Conservation (phyloP, 1,140 invertebrate genomes). For the Notospermus geniculatus region DNA sequence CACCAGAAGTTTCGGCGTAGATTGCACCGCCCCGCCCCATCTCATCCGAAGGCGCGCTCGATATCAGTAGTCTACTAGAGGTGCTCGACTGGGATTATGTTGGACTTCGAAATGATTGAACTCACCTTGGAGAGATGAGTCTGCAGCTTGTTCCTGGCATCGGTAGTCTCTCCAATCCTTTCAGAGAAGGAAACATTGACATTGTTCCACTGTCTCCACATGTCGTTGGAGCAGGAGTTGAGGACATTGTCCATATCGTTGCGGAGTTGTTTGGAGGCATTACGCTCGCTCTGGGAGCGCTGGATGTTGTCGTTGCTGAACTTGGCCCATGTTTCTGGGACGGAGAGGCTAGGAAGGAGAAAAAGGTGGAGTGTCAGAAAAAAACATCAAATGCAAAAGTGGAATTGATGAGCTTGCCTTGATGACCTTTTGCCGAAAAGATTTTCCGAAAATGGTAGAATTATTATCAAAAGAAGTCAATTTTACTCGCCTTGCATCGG, state of each 20-base stretch:
- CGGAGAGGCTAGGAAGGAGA: constrained; percentile 64
- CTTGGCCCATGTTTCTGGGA: constrained; percentile 82
- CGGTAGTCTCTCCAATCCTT: constrained; percentile 50
- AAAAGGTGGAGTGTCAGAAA: neutral
- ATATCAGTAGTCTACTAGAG: too few species aligned
- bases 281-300: constrained; percentile 80
- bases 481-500: too few species aligned
- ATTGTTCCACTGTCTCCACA: constrained; percentile 86
- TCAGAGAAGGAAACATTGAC: constrained; percentile 52
- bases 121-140: constrained; percentile 76
- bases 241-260: constrained; percentile 76
- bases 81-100: too few species aligned
- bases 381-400: neutral
- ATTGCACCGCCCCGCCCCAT: too few species aligned
- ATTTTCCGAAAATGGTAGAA: too few species aligned
- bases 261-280: constrained; percentile 76
- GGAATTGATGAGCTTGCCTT: neutral
- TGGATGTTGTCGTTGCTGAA: constrained; percentile 79
- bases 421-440: too few species aligned
- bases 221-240: constrained; percentile 76
- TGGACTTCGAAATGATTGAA: neutral
- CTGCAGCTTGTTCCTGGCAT: constrained; percentile 72
- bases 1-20: too few species aligned
- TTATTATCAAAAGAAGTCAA: too few species aligned
- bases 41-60: too few species aligned